Percentiles rank a stretch among this genome's conserved stretches.
Conservation (phyloP, 64 coral and sea anemone species). For the Acropora tenuis region DNA sequence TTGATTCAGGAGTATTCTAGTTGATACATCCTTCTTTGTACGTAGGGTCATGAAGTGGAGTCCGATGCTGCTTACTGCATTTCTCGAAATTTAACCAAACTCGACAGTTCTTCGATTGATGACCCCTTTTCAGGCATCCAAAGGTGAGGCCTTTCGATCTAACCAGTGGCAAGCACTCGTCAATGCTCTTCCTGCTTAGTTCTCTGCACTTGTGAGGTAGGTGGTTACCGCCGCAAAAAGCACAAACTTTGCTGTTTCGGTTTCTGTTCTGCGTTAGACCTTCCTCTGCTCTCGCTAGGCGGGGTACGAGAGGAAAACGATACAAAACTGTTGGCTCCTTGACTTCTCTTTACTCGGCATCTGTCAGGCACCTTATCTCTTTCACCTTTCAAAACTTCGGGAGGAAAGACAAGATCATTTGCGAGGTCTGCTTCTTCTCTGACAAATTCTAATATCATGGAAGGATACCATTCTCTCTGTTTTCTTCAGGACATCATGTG, state of each 20-base stretch:
- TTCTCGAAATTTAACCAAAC: not conserved
- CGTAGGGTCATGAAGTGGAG: constrained; percentile 28
- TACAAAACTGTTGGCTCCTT: constrained; percentile 4
- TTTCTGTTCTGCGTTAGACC: not conserved
- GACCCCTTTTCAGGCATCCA: constrained; percentile 40
- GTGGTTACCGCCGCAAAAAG: not conserved
- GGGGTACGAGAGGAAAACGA: not conserved
- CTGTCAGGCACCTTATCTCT: not conserved
- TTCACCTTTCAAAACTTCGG: constrained; percentile 27
- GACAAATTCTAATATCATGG: constrained; percentile 41
- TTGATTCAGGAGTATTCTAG: not conserved
- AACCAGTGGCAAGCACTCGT: constrained; percentile 24
- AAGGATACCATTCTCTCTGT: constrained; percentile 16
- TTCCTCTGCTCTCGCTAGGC: constrained; percentile 9
- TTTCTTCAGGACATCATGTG: not conserved
- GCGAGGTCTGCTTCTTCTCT: constrained; percentile 65
- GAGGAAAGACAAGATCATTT: constrained; percentile 75
- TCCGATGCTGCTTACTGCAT: constrained; percentile 54
- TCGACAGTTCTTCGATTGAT: constrained; percentile 29
- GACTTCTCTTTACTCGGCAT: not conserved
- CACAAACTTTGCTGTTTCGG: not conserved
- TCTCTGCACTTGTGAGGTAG: not conserved
- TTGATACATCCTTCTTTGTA: not conserved
- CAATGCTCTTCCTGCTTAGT: constrained; percentile 29
- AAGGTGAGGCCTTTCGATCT: constrained; percentile 55